Base-by-base conservation (phyloP, 2,888 invertebrate genomes). In the Polydrusus tereticollis region DNA sequence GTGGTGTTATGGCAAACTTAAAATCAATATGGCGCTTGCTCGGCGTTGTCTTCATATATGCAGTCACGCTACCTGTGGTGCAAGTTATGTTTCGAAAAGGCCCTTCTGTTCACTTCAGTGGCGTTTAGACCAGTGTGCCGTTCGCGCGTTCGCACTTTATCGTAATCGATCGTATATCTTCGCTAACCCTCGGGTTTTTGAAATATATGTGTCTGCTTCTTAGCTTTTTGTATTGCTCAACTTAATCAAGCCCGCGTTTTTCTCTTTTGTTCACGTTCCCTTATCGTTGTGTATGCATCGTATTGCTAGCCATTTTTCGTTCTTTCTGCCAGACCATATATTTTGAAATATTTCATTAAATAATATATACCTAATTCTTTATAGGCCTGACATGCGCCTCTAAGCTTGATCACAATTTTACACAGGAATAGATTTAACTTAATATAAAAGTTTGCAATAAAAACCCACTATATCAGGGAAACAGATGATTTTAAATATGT, bases 11-110 rank as follows among this genome's bases (percentile, higher is more conserved):
- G 69, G 66, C 73, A 77, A 80, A 81, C 78, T 84, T 84, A 85
- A 85, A 85, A 85, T 85, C 85, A 85, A 85, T 85, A 85, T 84
- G 84, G 84, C 85, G 85, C 85, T 80, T 85, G 85, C 85, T 83
- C 84, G 80, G 81, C 83, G 82, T 77, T 75, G 77, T 77, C 76
- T 72, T 77, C 75, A 78, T 76, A 80, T 82, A 80, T 82, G 81
- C 82, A 81, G 81, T 81, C 82, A 82, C 78, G 81, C 81, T 83
- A 83, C 82, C 82, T 83, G 82, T 78, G 82, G 78, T 81, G 80
- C 78, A 80, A 80, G 78, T 80, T 80, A 77, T 78, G 80, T 78
- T 79, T 78, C 75, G 75, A 77, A 78, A 78, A 78, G 77, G 78
- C 77, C 79, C 76, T 80, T 80, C 79, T 81, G 80, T 79, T 82